Base-by-base conservation (phyloP, 2,888 invertebrate species). In the Halictus quadricinctus region DNA sequence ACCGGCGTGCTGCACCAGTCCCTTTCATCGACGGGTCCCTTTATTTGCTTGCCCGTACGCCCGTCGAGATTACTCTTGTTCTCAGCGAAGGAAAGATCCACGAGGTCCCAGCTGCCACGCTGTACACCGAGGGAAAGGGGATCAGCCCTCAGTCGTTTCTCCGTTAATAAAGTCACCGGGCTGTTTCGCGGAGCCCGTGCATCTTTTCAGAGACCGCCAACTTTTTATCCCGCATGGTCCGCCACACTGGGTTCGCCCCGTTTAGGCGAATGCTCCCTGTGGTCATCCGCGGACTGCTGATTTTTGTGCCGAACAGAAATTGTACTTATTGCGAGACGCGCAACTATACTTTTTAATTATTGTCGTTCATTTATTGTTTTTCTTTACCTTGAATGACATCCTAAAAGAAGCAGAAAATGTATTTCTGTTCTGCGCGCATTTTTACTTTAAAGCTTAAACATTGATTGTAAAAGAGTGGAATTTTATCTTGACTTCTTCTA, bases 1-100 rank as follows among this genome's bases (percentile, higher is more conserved):
- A 25, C 43, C 72, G 72, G 46, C 18, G 21, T 10, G 54, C n/a
- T 36, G 29, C 18, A 36, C 72, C 21, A 29, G 29, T 41, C 41
- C 69, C 69, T 69, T 69, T 69, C 69, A 69, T 69, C 69, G 69
- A 43, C 69, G 69, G 12, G 12, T 41, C 21, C 69, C 69, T 69
- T 69, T 69, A 69, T 69, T 69, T 69, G 69, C 36, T 69, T 69
- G 69, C 41, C 41, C 21, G 69, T 41, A 69, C n/a, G 41, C 36
- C 12, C 21, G 69, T 36, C 66, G 66, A 66, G 66, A 66, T 66
- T 66, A 66, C 66, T 36, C 66, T 66, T 66, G 66, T 66, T 66
- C 66, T 29, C 18, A 21, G n/a, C 41, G 69, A 21, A n/a, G 12
- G 25, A 41, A 69, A 41, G 69, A 41, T 41, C 41, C 69, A n/a